Percentiles rank a stretch among this genome's conserved stretches.
phyloP scores from a whole-genome alignment of 2,888 invertebrate genomes.

The Oligia latruncula region DNA sequence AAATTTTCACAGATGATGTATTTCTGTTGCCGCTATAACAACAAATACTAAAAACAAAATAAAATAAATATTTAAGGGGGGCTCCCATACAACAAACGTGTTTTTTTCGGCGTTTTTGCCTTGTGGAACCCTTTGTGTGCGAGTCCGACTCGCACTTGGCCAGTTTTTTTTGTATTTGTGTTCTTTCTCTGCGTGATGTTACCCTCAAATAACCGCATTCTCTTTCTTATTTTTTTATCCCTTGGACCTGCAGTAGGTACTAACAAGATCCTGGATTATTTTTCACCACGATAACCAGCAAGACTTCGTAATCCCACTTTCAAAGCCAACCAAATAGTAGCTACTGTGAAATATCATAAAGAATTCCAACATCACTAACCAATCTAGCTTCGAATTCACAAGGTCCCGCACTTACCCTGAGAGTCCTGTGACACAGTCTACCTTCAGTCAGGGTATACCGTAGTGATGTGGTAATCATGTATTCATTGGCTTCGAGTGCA shows the following conservation, averaged over 20 bases:
- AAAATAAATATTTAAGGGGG: too few relatives aligned
- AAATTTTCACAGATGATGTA: too few relatives aligned
- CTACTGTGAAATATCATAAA: slow-evolving; percentile 13
- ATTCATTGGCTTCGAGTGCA: slow-evolving; percentile 56
- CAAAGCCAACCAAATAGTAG: not conserved
- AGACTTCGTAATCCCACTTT: not conserved
- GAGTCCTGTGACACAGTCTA: not conserved
- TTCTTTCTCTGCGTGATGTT: not conserved
- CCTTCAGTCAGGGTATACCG: slow-evolving; percentile 1
- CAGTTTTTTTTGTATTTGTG: not conserved
- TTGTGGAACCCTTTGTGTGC: too few relatives aligned
- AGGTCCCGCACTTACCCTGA: slow-evolving; percentile 16
- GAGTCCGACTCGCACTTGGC: too few relatives aligned
- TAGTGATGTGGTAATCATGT: slow-evolving; percentile 36
- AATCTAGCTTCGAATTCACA: slow-evolving; percentile 13
- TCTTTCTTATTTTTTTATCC: not conserved
- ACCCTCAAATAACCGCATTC: not conserved
- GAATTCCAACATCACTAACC: slow-evolving; percentile 23
- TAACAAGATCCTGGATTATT: not conserved
- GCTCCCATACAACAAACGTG: too few relatives aligned
- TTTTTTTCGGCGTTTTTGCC: too few relatives aligned
- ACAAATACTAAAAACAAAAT: too few relatives aligned
- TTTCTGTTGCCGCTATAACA: too few relatives aligned
- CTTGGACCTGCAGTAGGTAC: not conserved
- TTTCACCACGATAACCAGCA: not conserved